phyloP scores from a whole-genome alignment of 2,113 vertebrate species.

The Dromas ardeola region DNA sequence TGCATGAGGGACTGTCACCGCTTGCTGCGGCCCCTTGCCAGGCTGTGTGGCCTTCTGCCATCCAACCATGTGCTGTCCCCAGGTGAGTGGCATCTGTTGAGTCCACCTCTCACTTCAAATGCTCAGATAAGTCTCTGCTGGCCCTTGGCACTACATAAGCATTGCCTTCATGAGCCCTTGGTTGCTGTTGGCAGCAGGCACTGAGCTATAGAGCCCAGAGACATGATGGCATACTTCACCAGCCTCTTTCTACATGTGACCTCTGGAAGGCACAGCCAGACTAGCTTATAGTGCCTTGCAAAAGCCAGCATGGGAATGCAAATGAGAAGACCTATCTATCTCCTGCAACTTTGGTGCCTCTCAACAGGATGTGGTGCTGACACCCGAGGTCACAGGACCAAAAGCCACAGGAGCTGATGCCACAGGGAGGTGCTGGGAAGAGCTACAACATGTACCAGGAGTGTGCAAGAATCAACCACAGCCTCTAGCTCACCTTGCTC shows the following conservation, averaged over 20 bases:
- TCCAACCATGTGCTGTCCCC: neutral
- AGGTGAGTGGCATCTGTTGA: neutral
- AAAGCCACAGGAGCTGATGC: neutral
- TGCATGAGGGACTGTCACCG: accelerated
- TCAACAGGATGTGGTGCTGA: neutral
- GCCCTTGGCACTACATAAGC: neutral
- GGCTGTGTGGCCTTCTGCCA: neutral
- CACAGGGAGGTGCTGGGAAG: neutral
- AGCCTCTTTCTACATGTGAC: neutral
- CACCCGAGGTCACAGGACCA: accelerated
- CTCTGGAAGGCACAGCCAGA: neutral
- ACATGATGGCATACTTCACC: accelerated
- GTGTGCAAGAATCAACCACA: neutral
- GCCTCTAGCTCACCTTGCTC: neutral
- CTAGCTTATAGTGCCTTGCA: neutral
- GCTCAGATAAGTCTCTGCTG: neutral
- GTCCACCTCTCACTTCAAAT: neutral
- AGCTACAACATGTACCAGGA: neutral
- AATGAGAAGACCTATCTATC: too few relatives aligned
- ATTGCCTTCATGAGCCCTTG: neutral
- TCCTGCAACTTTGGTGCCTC: neutral
- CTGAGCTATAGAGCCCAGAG: neutral
- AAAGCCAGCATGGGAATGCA: neutral
- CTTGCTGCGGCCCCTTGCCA: neutral
- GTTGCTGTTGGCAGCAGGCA: neutral